phyloP scores from a whole-genome alignment of 2,888 invertebrate genomes.

The Limenitis camilla region DNA sequence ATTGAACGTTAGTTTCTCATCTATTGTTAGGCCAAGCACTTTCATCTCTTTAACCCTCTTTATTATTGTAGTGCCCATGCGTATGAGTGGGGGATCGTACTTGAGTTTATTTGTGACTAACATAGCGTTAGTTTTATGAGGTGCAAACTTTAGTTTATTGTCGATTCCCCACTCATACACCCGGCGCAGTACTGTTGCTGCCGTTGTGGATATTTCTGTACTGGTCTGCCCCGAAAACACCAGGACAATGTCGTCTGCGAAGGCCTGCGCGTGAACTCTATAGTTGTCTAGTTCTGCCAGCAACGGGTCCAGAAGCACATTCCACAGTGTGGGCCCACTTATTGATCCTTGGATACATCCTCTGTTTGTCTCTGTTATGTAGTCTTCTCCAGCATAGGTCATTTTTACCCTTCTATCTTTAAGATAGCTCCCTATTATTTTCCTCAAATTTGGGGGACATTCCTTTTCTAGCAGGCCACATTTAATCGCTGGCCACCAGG shows the following conservation, averaged over 20 bases:
- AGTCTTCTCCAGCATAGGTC: conserved; percentile 18
- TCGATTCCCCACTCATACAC: too few relatives aligned
- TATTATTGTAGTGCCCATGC: background rate
- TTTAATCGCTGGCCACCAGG: conserved; percentile 30
- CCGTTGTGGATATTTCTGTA: too few relatives aligned
- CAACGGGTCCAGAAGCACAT: too few relatives aligned
- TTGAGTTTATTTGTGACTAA: too few relatives aligned
- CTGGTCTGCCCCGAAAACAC: too few relatives aligned
- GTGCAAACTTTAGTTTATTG: too few relatives aligned
- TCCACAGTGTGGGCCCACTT: too few relatives aligned
- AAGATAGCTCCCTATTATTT: conserved; percentile 9
- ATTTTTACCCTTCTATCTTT: too few relatives aligned
- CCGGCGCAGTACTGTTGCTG: too few relatives aligned
- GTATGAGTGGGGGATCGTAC: background rate
- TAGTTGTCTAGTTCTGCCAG: background rate
- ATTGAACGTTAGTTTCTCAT: background rate
- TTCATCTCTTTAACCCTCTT: background rate
- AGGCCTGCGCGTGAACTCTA: background rate
- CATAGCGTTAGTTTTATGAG: too few relatives aligned
- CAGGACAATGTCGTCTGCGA: background rate
- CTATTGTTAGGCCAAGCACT: background rate
- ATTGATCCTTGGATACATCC: too few relatives aligned
- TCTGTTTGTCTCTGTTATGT: too few relatives aligned
- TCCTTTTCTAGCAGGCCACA: conserved; percentile 7
- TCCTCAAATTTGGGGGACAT: conserved; percentile 15